Conservation (phyloP, 2,888 invertebrate genomes). For the Ischnura elegans region DNA sequence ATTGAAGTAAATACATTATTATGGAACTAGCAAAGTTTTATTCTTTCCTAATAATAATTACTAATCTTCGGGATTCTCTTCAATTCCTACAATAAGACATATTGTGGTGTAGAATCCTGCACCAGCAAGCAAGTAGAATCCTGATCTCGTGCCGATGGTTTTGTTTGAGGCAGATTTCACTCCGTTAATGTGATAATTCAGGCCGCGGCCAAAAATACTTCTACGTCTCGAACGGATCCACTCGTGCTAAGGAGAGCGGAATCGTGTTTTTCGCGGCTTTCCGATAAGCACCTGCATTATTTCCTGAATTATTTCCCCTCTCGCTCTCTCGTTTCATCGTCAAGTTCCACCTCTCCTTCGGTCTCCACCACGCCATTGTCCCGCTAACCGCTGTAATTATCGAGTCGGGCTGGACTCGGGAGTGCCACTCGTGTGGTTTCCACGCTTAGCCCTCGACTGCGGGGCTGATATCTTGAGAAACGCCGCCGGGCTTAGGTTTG, state of each 20-base stretch:
- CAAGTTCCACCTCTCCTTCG: neutral
- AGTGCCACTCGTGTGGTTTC: neutral
- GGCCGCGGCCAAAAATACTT: neutral
- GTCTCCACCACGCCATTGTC: neutral
- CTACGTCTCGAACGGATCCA: neutral
- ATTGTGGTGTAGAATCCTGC: no score
- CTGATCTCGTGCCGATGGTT: neutral
- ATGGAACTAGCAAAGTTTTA: no score
- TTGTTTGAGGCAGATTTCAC: neutral
- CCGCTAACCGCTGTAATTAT: conserved; percentile 9
- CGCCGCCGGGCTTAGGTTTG: neutral
- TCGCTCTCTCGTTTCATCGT: neutral
- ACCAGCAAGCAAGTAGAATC: neutral
- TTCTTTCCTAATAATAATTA: no score
- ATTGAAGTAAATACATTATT: no score
- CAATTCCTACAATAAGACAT: no score
- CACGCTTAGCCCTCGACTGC: neutral
- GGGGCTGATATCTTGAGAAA: neutral
- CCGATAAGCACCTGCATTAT: neutral
- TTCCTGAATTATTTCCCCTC: conserved; percentile 19
- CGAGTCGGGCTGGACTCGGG: neutral
- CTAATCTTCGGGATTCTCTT: no score
- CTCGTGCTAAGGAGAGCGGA: neutral
- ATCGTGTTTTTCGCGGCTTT: neutral
- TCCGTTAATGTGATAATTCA: neutral